phyloP scores from a whole-genome alignment of 2,888 invertebrate species.

The Pyrrhosoma nymphula region DNA sequence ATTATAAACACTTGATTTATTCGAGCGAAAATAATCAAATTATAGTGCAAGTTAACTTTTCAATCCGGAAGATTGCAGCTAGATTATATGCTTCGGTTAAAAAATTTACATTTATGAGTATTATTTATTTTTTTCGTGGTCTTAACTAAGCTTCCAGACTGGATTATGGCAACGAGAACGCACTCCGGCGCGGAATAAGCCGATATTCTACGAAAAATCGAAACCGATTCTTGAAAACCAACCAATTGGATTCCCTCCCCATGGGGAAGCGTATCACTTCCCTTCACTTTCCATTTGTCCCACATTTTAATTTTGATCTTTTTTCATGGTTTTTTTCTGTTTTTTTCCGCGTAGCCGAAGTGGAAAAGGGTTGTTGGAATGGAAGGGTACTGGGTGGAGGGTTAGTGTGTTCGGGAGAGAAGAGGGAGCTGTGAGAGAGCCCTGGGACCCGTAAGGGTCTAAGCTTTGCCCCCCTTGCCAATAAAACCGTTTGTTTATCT shows the following conservation, averaged over 20 bases:
- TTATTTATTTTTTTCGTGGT: neutral
- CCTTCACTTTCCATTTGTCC: slow-evolving; percentile 3
- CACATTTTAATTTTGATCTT: neutral
- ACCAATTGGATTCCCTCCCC: neutral
- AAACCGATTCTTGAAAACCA: neutral
- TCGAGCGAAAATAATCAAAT: too few relatives aligned
- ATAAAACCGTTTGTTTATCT: slow-evolving; percentile 32
- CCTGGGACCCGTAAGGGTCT: neutral
- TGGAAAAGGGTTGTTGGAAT: too few relatives aligned
- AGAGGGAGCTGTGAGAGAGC: neutral
- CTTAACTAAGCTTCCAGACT: neutral
- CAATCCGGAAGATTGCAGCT: too few relatives aligned
- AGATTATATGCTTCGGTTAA: too few relatives aligned
- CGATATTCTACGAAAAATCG: neutral
- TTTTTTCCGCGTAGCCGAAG: too few relatives aligned
- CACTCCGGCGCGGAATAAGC: neutral
- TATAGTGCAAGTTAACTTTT: too few relatives aligned
- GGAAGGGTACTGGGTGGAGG: neutral
- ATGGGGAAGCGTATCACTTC: neutral
- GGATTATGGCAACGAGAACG: neutral
- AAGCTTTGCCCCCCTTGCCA: neutral
- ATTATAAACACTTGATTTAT: too few relatives aligned
- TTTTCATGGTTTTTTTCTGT: neutral
- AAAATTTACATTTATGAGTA: too few relatives aligned
- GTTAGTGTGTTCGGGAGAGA: neutral